Conservation (phyloP, 2,113 vertebrate species). For the Mellivora capensis region DNA sequence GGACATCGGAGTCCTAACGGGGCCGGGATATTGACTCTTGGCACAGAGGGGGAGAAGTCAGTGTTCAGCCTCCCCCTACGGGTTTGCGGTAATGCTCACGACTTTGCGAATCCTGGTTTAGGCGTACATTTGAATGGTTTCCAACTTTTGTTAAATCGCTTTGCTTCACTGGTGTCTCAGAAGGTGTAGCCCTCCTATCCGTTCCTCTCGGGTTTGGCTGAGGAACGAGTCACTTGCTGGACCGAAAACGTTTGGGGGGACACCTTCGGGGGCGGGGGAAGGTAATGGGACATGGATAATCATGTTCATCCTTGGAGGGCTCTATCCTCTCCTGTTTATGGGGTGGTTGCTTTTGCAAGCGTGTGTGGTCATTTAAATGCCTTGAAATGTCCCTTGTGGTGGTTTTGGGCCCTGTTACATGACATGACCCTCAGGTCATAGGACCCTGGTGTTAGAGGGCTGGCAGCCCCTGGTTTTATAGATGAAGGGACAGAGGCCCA, state of each 20-base stretch:
- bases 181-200: not conserved
- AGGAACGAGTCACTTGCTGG: not conserved
- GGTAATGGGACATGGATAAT: not conserved
- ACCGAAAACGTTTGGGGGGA: not conserved
- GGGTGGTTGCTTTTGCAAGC: not conserved
- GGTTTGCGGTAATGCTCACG: not conserved
- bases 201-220: not conserved
- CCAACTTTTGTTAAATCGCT: not conserved
- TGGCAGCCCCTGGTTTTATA: not conserved
- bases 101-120: not conserved
- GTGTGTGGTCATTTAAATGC: not conserved
- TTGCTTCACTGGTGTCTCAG: not conserved
- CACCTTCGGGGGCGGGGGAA: not conserved
- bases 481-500: not conserved
- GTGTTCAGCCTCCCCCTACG: fast-evolving
- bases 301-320: not conserved
- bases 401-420: not conserved
- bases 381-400: not conserved
- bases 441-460: not conserved
- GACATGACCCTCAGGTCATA: not conserved
- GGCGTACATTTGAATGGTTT: not conserved
- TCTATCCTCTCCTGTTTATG: not conserved
- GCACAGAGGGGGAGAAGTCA: not conserved
- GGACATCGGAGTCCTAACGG: not conserved
- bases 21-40: not conserved